A percentile compares a stretch with the other conserved stretches of the same genome.
These are phyloP conservation scores for Sitta europaea DNA, from an alignment of 2,113 vertebrate species.

Conservation along the genomic window DNA sequence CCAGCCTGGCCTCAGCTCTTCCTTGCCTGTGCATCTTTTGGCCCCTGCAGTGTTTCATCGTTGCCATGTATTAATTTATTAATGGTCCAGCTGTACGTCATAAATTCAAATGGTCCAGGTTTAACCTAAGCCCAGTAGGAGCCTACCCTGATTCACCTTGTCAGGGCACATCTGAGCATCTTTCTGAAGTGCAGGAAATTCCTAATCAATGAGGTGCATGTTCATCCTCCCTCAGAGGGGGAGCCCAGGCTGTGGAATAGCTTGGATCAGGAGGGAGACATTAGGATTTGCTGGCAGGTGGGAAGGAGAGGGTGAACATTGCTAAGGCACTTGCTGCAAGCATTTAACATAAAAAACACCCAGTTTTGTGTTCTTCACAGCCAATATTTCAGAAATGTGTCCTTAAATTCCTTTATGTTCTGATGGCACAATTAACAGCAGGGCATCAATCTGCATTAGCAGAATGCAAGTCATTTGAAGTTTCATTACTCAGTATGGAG, in stretches of 20 bases:
- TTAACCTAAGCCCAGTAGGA: neutral
- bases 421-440: neutral
- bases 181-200: neutral
- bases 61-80: fast-evolving
- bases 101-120: neutral
- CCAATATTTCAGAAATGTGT: neutral
- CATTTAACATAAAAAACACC: neutral
- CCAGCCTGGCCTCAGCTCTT: neutral
- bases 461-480: neutral
- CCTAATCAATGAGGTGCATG: fast-evolving
- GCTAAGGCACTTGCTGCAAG: neutral
- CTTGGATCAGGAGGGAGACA: neutral
- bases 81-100: neutral
- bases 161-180: neutral
- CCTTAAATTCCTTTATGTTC: neutral
- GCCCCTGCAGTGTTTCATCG: neutral
- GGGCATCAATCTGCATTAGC: neutral
- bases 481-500: neutral
- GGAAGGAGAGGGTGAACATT: neutral
- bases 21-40: neutral
- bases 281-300: neutral
- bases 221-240: neutral
- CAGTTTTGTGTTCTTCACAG: neutral
- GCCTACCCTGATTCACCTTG: neutral
- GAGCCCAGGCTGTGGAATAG: neutral